phyloP scores from a whole-genome alignment of 2,113 vertebrate genomes.

The western clawed frog (Xenopus tropicalis) region DNA sequence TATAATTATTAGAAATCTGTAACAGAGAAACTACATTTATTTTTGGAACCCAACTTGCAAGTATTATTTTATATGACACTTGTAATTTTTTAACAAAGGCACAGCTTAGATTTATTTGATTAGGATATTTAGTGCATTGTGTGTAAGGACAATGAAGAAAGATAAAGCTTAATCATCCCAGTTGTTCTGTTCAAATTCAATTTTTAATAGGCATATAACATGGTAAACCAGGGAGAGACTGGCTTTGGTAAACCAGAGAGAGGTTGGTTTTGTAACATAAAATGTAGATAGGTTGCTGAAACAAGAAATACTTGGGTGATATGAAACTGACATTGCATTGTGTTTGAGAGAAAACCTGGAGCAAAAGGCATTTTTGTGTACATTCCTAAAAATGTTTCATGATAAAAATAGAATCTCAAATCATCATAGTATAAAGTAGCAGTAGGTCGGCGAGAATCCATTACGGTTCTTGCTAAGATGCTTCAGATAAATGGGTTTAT shows the following conservation, averaged over 20 bases:
- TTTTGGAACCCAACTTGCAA: too few species aligned
- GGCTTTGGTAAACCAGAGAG: slow-evolving; percentile 1
- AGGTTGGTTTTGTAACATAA: background rate
- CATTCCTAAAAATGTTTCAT: background rate
- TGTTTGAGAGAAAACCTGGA: background rate
- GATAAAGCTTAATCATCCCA: background rate
- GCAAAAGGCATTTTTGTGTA: background rate
- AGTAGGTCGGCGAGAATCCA: background rate
- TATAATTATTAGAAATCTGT: too few species aligned
- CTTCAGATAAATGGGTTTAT: slow-evolving; percentile 23
- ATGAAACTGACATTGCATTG: background rate
- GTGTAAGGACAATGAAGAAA: slow-evolving; percentile 21
- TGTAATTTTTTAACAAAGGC: background rate
- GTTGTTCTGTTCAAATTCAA: slow-evolving; percentile 7
- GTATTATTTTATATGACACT: too few species aligned
- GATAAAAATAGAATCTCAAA: background rate
- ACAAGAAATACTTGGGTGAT: background rate
- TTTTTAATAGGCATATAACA: background rate
- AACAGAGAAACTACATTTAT: too few species aligned
- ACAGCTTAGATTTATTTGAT: background rate
- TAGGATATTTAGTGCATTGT: background rate
- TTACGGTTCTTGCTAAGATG: background rate
- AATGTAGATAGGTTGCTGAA: too few species aligned
- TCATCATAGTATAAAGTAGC: background rate
- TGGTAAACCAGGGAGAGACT: slow-evolving; percentile 2